Percentiles rank a stretch among this genome's conserved stretches.
Evolutionary conservation across 2,113 vertebrate genomes (phyloP).

Genomic region (Nymphicus hollandicus): DNA sequence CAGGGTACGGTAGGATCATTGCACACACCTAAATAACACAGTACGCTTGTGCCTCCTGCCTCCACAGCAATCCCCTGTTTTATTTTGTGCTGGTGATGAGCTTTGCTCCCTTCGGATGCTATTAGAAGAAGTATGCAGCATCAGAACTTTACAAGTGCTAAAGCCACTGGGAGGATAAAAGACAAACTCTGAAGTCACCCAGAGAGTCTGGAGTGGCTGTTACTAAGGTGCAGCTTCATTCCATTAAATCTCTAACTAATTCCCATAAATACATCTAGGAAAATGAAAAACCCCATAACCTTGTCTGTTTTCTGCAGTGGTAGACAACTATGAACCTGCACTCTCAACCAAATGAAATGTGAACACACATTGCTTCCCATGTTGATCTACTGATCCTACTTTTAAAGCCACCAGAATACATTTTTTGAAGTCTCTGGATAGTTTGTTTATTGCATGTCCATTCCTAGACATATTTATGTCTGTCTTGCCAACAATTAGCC

Average conservation of each 20-base stretch:
- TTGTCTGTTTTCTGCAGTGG: background rate
- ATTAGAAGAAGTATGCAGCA: background rate
- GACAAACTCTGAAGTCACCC: constrained; percentile 10
- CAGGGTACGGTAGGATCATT: background rate
- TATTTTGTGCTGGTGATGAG: background rate
- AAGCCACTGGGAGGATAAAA: background rate
- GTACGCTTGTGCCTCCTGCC: background rate
- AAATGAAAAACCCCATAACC: background rate
- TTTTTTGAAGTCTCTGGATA: background rate
- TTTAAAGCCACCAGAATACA: background rate
- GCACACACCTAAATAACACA: background rate
- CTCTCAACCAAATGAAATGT: background rate
- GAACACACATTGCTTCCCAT: background rate
- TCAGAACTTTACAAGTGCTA: constrained; percentile 34
- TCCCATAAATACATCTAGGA: background rate
- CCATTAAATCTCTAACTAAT: constrained; percentile 3
- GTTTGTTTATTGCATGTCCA: constrained; percentile 14
- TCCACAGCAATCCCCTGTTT: accelerated
- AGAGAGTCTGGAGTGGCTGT: background rate
- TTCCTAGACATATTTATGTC: constrained; percentile 56
- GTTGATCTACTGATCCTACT: background rate
- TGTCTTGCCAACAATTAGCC: constrained; percentile 55
- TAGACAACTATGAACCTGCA: background rate
- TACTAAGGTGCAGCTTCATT: constrained; percentile 5
- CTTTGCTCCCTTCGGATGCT: background rate